Conservation (phyloP, 2,797 vertebrate genomes). For the Pogoniulus pusillus region DNA sequence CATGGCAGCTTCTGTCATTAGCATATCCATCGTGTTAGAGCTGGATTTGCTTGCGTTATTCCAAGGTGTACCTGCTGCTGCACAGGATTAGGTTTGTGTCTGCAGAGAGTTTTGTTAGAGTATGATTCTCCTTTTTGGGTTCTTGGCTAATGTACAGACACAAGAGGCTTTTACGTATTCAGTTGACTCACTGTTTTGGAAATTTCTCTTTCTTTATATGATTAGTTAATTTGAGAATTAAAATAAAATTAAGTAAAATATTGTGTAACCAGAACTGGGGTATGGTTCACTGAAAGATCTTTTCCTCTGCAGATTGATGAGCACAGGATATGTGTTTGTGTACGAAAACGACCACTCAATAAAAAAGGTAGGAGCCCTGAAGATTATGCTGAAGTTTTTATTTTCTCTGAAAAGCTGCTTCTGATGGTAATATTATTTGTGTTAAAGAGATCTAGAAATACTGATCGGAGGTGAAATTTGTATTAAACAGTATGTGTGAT, state of each 20-base stretch:
- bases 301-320: conserved; percentile 90
- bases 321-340: conserved; percentile 98
- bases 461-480: background rate
- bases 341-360: conserved; percentile 94
- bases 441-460: background rate
- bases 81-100: background rate
- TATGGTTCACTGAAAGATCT: background rate
- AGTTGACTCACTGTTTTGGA: background rate
- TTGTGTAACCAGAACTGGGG: background rate
- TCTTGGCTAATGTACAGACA: background rate
- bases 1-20: background rate
- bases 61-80: background rate
- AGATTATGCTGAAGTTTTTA: background rate
- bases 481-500: background rate
- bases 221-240: background rate
- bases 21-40: background rate
- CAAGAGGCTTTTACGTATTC: background rate
- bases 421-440: background rate
- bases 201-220: background rate
- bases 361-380: conserved; percentile 87
- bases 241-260: background rate
- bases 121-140: background rate
- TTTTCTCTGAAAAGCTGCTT: background rate
- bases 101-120: background rate
- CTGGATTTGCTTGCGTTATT: background rate